phyloP scores from a whole-genome alignment of 2,113 vertebrate genomes.

The Scortum barcoo region DNA sequence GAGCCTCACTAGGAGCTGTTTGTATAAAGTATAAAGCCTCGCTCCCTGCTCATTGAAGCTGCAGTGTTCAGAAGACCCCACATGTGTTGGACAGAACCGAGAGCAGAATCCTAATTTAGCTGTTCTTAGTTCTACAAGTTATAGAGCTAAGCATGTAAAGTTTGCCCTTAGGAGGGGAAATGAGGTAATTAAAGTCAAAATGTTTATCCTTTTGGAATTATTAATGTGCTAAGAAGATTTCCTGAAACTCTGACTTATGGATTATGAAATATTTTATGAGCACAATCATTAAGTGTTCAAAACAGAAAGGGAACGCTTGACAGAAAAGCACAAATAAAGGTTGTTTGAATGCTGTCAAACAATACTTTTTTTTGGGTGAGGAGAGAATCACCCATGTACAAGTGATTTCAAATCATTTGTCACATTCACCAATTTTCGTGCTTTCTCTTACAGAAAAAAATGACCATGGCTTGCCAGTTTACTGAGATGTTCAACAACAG shows the following conservation, averaged over 20 bases:
- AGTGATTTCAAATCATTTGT: neutral
- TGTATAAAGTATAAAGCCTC: constrained; percentile 31
- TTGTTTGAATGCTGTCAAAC: neutral
- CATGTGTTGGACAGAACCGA: constrained; percentile 10
- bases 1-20: constrained; percentile 4
- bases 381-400: neutral
- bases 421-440: neutral
- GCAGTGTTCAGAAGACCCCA: neutral
- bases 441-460: neutral
- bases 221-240: neutral
- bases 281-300: neutral
- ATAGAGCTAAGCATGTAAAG: neutral
- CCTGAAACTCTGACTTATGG: neutral
- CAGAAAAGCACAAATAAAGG: neutral
- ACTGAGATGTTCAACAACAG: too few species aligned
- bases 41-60: constrained; percentile 5
- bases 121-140: neutral
- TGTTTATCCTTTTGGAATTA: neutral
- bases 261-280: neutral
- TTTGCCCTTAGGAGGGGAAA: neutral
- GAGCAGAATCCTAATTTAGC: neutral
- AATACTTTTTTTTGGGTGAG: neutral
- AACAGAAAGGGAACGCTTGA: neutral
- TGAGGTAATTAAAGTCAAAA: neutral
- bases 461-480: too few species aligned